Evolutionary conservation across 2,888 invertebrate genomes (phyloP).

Genomic region (Pinctada fucata): DNA sequence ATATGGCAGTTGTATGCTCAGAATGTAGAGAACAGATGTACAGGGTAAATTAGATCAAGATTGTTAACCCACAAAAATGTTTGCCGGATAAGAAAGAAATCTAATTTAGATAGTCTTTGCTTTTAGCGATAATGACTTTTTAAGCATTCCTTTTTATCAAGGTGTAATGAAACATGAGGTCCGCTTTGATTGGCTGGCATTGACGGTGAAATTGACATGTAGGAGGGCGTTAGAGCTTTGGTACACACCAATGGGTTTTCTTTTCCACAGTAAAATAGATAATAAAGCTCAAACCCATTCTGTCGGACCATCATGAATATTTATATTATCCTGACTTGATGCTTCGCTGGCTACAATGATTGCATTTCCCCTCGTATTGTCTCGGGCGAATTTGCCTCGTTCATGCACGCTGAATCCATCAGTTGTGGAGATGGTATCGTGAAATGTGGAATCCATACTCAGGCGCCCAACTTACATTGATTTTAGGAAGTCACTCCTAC

Average conservation of each 20-base stretch:
- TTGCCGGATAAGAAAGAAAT: slow-evolving; percentile 11
- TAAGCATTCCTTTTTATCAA: slow-evolving; percentile 16
- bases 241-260: neutral
- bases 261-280: neutral
- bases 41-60: slow-evolving; percentile 20
- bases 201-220: neutral
- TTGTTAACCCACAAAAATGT: slow-evolving; percentile 2
- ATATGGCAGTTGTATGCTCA: neutral
- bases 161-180: slow-evolving; percentile 4
- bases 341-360: neutral
- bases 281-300: too few relatives aligned
- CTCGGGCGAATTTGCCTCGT: neutral
- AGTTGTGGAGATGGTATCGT: too few relatives aligned
- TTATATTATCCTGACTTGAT: neutral
- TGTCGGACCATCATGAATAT: neutral
- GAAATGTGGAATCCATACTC: too few relatives aligned
- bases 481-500: too few relatives aligned
- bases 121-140: slow-evolving; percentile 15
- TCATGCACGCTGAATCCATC: neutral
- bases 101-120: slow-evolving; percentile 14
- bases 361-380: neutral
- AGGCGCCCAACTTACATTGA: too few relatives aligned
- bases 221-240: slow-evolving; percentile 6
- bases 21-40: slow-evolving; percentile 10
- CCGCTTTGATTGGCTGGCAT: neutral